phyloP scores from a whole-genome alignment of 2,113 vertebrate genomes.

The Theristicus caerulescens region DNA sequence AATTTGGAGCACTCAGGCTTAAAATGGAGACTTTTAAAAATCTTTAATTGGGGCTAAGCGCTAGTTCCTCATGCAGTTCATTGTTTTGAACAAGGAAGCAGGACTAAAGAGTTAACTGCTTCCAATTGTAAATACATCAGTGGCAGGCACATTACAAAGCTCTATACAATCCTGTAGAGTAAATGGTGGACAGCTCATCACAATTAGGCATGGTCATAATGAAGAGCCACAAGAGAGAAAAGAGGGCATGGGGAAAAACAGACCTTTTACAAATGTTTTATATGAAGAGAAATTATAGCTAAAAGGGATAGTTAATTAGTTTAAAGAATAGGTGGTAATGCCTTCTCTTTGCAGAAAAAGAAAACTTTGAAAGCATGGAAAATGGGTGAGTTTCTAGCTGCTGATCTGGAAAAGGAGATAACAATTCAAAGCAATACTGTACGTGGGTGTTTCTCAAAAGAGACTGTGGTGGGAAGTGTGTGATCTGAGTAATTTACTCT shows the following conservation, averaged over 20 bases:
- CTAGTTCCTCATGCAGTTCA: constrained; percentile 36
- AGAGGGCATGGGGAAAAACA: constrained; percentile 69
- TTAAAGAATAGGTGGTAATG: constrained; percentile 55
- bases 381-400: constrained; percentile 20
- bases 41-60: constrained; percentile 57
- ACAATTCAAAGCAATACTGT: constrained; percentile 43
- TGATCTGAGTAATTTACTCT: constrained; percentile 32
- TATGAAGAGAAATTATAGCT: constrained; percentile 54
- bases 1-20: constrained; percentile 52
- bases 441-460: constrained; percentile 10
- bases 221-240: constrained; percentile 49
- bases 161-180: constrained; percentile 56
- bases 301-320: constrained; percentile 65
- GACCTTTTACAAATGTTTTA: constrained; percentile 64
- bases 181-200: constrained; percentile 63
- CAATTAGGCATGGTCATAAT: constrained; percentile 60
- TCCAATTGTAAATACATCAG: constrained; percentile 62
- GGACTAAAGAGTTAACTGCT: constrained; percentile 67
- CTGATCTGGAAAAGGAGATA: constrained; percentile 42
- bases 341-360: constrained; percentile 23
- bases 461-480: constrained; percentile 9
- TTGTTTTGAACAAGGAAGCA: constrained; percentile 57
- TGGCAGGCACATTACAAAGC: constrained; percentile 53
- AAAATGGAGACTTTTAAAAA: constrained; percentile 58
- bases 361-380: constrained; percentile 39